Base-by-base conservation (phyloP, 2,888 invertebrate genomes). In the Chymomyza procnemis region DNA sequence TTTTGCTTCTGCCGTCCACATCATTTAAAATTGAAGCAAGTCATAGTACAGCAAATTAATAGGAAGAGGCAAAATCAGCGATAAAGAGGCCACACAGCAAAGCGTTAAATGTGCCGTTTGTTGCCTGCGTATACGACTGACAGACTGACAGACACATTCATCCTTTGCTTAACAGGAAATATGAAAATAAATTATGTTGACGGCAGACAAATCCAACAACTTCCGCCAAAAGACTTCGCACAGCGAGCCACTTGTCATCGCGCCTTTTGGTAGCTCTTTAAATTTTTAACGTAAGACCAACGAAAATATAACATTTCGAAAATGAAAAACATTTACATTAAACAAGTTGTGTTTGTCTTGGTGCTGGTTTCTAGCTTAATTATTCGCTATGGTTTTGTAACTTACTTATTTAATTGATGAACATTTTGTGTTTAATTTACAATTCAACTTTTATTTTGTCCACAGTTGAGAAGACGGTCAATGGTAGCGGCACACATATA, bases 171-270 rank as follows among this genome's bases (percentile, higher is more conserved):
- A 83, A 78, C 87, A 85, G 87, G 79, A 83, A 83, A 79, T 87
- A 81, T 82, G 83, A 83, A 83, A 83, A 82, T 87, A 87, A 83
- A 83, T 83, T 83, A 83, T 79, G 83, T 79, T 85, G 83, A 87
- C 87, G 87, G 82, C 83, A 85, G 83, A 83, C 87, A 83, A 83
- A 83, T 83, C 87, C 80, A 80, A 83, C 83, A 83, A 83, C 83
- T 87, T 83, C 83, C 83, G 64, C 72, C n/a, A 3, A 61, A 69
- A 76, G 58, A 79, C 71, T 18, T 4, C 52, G 2, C 52, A 16
- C 52, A 16, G 5, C 52, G 21, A 4, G 6, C 14, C 9, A 9
- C 18, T 52, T 18, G 52, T 3, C 18, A n/a, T 16, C 52, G n/a
- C 8, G 52, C n/a, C 26, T 6, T 26, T 26, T 26, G 26, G 26